A percentile compares a stretch with the other conserved stretches of the same genome.
Evolutionary conservation across 2,888 invertebrate genomes (phyloP).

Genomic region (Apamea monoglypha): DNA sequence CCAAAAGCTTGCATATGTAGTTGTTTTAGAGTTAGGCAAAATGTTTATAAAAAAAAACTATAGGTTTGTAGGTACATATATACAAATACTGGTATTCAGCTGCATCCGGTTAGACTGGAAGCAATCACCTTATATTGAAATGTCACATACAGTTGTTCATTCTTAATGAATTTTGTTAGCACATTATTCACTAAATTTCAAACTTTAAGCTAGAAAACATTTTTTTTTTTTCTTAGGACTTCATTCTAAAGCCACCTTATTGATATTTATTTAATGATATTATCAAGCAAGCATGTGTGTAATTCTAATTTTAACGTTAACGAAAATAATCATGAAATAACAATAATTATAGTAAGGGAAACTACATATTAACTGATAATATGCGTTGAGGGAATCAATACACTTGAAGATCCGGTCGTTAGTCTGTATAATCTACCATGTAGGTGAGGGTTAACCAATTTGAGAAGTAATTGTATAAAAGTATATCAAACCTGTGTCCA

Average conservation of each 20-base stretch:
- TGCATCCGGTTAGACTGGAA: too few relatives aligned
- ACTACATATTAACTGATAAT: slow-evolving; percentile 34
- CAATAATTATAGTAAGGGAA: slow-evolving; percentile 19
- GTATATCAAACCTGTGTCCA: slow-evolving; percentile 55
- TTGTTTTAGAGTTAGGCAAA: neutral
- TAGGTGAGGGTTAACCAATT: slow-evolving; percentile 49
- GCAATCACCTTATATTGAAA: neutral
- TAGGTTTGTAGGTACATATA: too few relatives aligned
- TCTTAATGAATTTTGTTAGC: neutral
- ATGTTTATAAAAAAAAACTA: neutral
- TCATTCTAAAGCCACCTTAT: neutral
- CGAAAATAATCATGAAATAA: slow-evolving; percentile 13
- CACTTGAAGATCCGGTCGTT: slow-evolving; percentile 41
- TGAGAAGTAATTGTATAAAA: slow-evolving; percentile 25
- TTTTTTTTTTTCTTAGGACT: neutral
- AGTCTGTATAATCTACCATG: slow-evolving; percentile 23
- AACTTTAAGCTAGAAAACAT: neutral
- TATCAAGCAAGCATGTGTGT: neutral
- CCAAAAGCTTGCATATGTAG: neutral
- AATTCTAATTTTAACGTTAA: neutral
- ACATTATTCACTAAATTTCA: neutral
- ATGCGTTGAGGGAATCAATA: slow-evolving; percentile 16
- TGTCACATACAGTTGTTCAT: neutral
- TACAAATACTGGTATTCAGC: too few relatives aligned
- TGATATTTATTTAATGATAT: neutral